A percentile compares a stretch with the other conserved stretches of the same genome.
Evolutionary conservation across 1,140 invertebrate species (phyloP).

Genomic region (Drosophila parabipectinata): DNA sequence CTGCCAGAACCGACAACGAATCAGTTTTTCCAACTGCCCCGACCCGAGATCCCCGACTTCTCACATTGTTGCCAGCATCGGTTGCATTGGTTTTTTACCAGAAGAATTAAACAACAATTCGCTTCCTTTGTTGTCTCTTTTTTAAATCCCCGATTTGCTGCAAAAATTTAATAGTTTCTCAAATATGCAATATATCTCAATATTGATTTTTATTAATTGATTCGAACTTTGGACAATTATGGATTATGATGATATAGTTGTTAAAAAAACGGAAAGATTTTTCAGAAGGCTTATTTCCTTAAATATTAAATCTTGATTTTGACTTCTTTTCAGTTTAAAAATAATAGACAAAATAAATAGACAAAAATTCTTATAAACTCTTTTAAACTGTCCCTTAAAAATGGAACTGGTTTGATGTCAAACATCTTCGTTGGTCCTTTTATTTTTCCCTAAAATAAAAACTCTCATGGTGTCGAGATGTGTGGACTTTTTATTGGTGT

Average conservation of each 20-base stretch:
- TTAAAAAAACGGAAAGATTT: neutral
- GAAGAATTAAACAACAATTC: constrained; percentile 5
- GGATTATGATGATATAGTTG: neutral
- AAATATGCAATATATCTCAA: constrained; percentile 35
- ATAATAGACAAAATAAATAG: too few species aligned
- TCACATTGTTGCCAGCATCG: constrained; percentile 1
- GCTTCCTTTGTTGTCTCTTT: constrained; percentile 22
- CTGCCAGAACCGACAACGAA: constrained; percentile 42
- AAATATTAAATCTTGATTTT: too few species aligned
- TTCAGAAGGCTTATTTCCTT: neutral
- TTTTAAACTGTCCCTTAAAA: constrained; percentile 34
- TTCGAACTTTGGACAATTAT: neutral
- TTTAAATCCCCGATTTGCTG: constrained; percentile 40
- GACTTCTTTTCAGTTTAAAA: too few species aligned
- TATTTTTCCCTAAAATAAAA: constrained; percentile 5
- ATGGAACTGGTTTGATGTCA: constrained; percentile 50
- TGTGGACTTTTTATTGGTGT: constrained; percentile 79
- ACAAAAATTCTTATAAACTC: neutral
- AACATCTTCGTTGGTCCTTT: constrained; percentile 1
- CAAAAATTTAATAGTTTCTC: constrained; percentile 44
- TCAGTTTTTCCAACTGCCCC: constrained; percentile 39
- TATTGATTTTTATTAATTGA: constrained; percentile 50
- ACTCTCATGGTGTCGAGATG: constrained; percentile 35
- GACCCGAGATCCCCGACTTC: neutral
- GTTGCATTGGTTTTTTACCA: constrained; percentile 12